A percentile compares a stretch with the other conserved stretches of the same genome.
Conservation (phyloP, 2,888 invertebrate species). For the Blastobasis lacticolella region DNA sequence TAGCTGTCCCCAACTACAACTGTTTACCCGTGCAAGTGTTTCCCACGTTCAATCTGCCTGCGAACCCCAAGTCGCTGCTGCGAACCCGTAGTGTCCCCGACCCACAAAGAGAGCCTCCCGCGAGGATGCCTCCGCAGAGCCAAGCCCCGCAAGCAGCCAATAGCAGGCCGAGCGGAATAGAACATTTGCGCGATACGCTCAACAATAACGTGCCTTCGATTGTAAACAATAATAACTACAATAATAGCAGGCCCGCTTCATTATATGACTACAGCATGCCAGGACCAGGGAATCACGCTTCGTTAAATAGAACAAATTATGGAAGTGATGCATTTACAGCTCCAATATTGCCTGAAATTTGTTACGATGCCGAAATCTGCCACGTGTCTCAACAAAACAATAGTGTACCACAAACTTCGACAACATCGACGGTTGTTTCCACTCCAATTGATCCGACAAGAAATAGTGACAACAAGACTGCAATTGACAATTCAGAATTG, state of each 20-base stretch:
- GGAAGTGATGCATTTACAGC: slow-evolving; percentile 27
- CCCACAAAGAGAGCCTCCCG: slow-evolving; percentile 30
- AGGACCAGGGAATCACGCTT: slow-evolving; percentile 18
- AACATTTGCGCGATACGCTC: slow-evolving; percentile 24
- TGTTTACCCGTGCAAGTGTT: slow-evolving; percentile 69
- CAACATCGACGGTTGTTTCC: not conserved
- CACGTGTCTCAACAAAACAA: slow-evolving; percentile 22
- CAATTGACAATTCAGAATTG: slow-evolving; percentile 11
- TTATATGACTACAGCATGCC: slow-evolving; percentile 34
- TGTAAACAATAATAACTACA: slow-evolving; percentile 28
- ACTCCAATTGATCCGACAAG: slow-evolving; percentile 9
- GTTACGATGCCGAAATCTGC: slow-evolving; percentile 45
- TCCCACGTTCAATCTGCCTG: slow-evolving; percentile 79
- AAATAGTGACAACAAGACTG: slow-evolving; percentile 10
- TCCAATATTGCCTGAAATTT: slow-evolving; percentile 36
- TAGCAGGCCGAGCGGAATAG: slow-evolving; percentile 20
- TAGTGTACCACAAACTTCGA: slow-evolving; percentile 12
- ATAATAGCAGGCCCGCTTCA: slow-evolving; percentile 30
- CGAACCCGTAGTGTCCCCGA: slow-evolving; percentile 56
- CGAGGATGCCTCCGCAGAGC: slow-evolving; percentile 17
- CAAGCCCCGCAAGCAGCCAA: slow-evolving; percentile 22
- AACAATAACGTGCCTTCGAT: slow-evolving; percentile 27
- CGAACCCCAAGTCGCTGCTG: slow-evolving; percentile 76
- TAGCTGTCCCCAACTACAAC: slow-evolving; percentile 58
- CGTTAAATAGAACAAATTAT: slow-evolving; percentile 24